Base-by-base conservation (phyloP, 2,888 invertebrate genomes). In the Tenthredo distinguenda region DNA sequence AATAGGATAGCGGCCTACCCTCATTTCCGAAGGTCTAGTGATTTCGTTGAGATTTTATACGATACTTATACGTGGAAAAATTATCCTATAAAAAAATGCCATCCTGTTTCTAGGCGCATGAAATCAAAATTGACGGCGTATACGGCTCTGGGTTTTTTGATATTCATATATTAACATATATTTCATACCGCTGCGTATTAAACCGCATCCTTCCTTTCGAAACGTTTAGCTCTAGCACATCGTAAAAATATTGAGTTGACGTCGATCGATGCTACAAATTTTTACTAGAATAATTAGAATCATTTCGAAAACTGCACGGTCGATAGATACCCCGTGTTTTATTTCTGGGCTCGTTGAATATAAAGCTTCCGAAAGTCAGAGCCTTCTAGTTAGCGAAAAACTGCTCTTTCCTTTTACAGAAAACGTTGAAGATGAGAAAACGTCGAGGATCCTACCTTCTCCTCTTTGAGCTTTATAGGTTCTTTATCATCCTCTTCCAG, bases 351-450 rank as follows among this genome's bases (percentile, higher is more conserved):
- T 47, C 4, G 0, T 47, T 47, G 3, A 47, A 47, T 47, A 47
- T 15, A 15, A 47, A 47, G 3, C 12, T 47, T 15, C 47, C 3
- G 47, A 6, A 26, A 26, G 15, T 68, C 15, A 15, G 7, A 74
- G 43, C 40, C n/a, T 74, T 40, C 1, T 74, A 21, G 74, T 55
- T 55, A 55, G 34, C 34, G 55, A 77, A 10, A 47, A 81, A 81
- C 40, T 5, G 81, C 40, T 40, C 62, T 62, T 81, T 62, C 43
- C 81, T 40, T 81, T 81, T 62, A 58, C 62, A 9, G 4, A 15
- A 81, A 81, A 40, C 37, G 6, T 3, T 26, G 4, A 15, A n/a
- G 26, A 40, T 5, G 37, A 58, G 37, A 34, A 58, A 62, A 79
- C 47, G 37, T 40, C n/a, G 10, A 40, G 37, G 15, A 65, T 4